Conservation (phyloP, 2,888 invertebrate genomes). For the Drosophila buzzatii region DNA sequence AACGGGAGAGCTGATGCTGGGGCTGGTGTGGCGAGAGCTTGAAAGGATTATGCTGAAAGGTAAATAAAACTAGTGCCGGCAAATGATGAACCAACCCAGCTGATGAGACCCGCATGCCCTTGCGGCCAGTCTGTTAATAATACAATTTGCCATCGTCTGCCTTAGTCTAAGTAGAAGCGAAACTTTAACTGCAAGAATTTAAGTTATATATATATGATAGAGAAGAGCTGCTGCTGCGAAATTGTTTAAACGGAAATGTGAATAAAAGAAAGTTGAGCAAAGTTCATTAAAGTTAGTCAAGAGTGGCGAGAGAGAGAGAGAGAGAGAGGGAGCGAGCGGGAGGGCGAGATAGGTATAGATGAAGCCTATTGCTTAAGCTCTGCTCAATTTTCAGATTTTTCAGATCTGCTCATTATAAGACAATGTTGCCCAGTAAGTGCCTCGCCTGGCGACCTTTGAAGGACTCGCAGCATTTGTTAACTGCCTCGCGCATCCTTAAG, state of each 20-base stretch:
- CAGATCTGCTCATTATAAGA: neutral
- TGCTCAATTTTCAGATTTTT: neutral
- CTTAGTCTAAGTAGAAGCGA: neutral
- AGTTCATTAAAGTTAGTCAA: slow-evolving; percentile 2
- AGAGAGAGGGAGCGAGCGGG: neutral
- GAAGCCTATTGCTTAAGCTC: neutral
- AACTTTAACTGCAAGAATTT: neutral
- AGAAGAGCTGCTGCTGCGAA: neutral
- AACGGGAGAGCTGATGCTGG: neutral
- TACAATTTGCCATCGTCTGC: slow-evolving; percentile 23
- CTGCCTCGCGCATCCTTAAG: neutral
- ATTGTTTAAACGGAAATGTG: neutral
- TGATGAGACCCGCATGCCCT: slow-evolving; percentile 55
- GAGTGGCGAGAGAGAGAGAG: neutral
- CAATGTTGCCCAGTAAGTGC: too few species aligned
- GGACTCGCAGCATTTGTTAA: slow-evolving; percentile 12
- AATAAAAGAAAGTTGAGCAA: slow-evolving; percentile 3
- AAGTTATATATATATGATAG: neutral
- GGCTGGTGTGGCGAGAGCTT: neutral
- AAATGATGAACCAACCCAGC: slow-evolving; percentile 52
- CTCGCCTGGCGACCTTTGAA: neutral
- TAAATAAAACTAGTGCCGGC: slow-evolving; percentile 55
- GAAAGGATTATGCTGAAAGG: slow-evolving; percentile 68
- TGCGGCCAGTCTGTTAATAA: slow-evolving; percentile 40
- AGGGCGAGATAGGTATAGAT: too few species aligned